Base-by-base conservation (phyloP, 2,888 invertebrate species). In the Lydus trimaculatus region DNA sequence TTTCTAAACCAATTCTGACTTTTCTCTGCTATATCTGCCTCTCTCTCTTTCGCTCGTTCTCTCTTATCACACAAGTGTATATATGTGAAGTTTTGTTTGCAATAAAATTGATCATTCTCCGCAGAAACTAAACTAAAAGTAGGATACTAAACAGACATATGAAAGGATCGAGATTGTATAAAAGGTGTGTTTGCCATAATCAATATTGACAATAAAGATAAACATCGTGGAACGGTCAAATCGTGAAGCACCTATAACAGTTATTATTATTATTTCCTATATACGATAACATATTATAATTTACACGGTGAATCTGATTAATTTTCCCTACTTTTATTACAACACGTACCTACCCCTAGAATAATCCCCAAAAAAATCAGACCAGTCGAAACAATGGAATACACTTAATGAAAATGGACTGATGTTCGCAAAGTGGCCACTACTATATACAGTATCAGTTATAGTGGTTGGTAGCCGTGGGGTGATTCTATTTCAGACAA, bases 151-250 rank as follows among this genome's bases (percentile, higher is more conserved):
- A 36, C 5, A 43, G 17, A 43, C n/a, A 17, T 7, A 43, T 33
- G 52, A 20, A 52, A 52, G 13, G 13, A 52, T 25, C 52, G 63
- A 63, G 65, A 60, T 63, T 28, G 25, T 28, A 65, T 64, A 70
- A 64, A 65, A 70, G 59, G 59, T 56, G 63, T 58, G 65, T 13
- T 63, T 67, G 69, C 67, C 74, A 76, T 75, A 76, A 77, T 73
- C 75, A 76, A 76, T 76, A 76, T 70, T 72, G 67, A 63, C 69
- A 64, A 64, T 66, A 64, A 76, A 77, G 75, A 78, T 75, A 78
- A 79, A 78, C 77, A 52, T 52, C 52, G 20, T 20, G 52, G 25
- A 52, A 13, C 52, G 52, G 52, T 52, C 52, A 52, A 52, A 25
- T 52, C 23, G 52, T 52, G 25, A 52, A 52, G 13, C 23, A 52